Evolutionary conservation across 2,113 vertebrate genomes (phyloP).

Genomic region (Acanthisitta chloris): DNA sequence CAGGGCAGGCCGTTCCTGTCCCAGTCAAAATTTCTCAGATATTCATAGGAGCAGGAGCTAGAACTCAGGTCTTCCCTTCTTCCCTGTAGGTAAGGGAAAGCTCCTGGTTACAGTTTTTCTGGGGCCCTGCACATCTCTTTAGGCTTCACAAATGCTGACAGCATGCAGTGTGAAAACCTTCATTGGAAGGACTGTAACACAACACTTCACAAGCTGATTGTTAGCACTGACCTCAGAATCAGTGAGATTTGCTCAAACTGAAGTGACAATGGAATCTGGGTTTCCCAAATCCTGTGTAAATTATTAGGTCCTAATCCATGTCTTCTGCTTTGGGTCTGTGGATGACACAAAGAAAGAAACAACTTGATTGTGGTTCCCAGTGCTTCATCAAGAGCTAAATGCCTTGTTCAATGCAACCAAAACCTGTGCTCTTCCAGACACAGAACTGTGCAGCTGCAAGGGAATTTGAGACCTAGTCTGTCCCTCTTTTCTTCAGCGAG

Average conservation of each 20-base stretch:
- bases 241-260: not conserved
- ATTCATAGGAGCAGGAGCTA: not conserved
- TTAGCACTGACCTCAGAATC: not conserved
- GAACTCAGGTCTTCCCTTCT: not conserved
- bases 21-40: not conserved
- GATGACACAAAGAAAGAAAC: not conserved
- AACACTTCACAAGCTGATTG: not conserved
- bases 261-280: not conserved
- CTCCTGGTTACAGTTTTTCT: not conserved
- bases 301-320: not conserved
- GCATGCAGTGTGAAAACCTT: rapidly evolving
- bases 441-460: not conserved
- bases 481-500: not conserved
- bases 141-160: not conserved
- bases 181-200: not conserved
- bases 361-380: not conserved
- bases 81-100: not conserved
- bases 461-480: not conserved
- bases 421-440: not conserved
- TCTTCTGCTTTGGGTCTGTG: not conserved
- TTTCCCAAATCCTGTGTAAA: not conserved
- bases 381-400: not conserved
- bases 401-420: not conserved
- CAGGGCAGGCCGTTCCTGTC: not conserved
- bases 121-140: not conserved